A percentile compares a stretch with the other conserved stretches of the same genome.
Evolutionary conservation across 2,888 invertebrate genomes (phyloP).

Genomic region (Athetis lepigone): DNA sequence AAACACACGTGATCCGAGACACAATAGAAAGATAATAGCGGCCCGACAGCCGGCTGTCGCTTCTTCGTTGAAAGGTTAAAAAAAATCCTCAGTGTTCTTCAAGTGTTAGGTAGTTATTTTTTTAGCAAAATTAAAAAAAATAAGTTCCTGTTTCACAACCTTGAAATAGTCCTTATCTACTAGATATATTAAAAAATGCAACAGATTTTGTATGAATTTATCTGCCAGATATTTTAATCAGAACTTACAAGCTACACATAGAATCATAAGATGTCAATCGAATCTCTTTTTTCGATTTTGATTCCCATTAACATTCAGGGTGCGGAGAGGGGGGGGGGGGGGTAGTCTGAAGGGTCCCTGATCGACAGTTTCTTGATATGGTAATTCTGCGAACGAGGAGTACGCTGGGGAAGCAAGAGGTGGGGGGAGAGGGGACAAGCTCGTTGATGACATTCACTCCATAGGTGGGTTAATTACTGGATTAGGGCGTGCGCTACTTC

Average conservation of each 20-base stretch:
- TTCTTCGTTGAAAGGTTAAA: no score
- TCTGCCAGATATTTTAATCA: no score
- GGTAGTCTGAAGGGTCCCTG: constrained; percentile 27
- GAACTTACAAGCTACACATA: background rate
- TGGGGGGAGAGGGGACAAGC: background rate
- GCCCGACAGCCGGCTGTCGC: no score
- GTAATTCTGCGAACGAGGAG: constrained; percentile 55
- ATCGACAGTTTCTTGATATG: constrained; percentile 68
- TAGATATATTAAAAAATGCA: no score
- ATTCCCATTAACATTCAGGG: background rate
- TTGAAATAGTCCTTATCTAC: no score
- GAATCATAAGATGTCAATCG: background rate
- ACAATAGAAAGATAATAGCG: no score
- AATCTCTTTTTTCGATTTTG: background rate
- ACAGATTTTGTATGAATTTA: no score
- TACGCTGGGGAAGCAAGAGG: background rate
- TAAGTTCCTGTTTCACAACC: no score
- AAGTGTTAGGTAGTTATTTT: no score
- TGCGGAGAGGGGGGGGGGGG: background rate
- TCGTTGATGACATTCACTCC: constrained; percentile 4
- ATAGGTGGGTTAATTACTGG: background rate
- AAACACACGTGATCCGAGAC: no score
- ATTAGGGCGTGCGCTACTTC: background rate
- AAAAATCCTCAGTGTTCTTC: no score
- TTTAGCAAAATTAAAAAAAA: no score